Evolutionary conservation across 2,888 invertebrate genomes (phyloP).

Genomic region (Deilephila elpenor): DNA sequence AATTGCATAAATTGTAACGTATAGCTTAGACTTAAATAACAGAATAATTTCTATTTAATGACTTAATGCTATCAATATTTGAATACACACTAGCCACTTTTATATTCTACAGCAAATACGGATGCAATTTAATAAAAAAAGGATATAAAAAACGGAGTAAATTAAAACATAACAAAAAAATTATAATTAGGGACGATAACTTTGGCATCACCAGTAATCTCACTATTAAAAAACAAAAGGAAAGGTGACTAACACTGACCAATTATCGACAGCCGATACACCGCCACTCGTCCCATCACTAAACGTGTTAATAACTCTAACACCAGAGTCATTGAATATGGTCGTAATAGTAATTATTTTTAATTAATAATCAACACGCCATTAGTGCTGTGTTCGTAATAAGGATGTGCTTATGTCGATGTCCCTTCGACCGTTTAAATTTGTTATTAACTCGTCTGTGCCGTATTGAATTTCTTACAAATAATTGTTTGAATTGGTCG

Average conservation of each 20-base stretch:
- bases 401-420: conserved; percentile 80
- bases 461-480: conserved; percentile 27
- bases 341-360: conserved; percentile 85
- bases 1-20: too few species aligned
- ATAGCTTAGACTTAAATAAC: too few species aligned
- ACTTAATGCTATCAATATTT: too few species aligned
- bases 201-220: neutral
- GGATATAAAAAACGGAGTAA: too few species aligned
- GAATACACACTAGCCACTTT: too few species aligned
- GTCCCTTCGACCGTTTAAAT: conserved; percentile 73
- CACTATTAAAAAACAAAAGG: neutral
- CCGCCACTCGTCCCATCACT: conserved; percentile 54
- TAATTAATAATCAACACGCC: conserved; percentile 84
- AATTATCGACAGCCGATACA: conserved; percentile 21
- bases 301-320: conserved; percentile 78
- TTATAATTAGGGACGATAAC: too few species aligned
- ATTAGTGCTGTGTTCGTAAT: conserved; percentile 78
- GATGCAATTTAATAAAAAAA: too few species aligned
- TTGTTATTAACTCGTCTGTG: conserved; percentile 34
- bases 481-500: neutral
- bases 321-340: conserved; percentile 85
- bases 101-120: too few species aligned
- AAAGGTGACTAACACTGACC: neutral
- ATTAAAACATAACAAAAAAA: too few species aligned
- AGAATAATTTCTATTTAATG: too few species aligned